Percentiles rank a stretch among this genome's conserved stretches.
Conservation (phyloP, 1,140 invertebrate species). For the Drosophila busckii region DNA sequence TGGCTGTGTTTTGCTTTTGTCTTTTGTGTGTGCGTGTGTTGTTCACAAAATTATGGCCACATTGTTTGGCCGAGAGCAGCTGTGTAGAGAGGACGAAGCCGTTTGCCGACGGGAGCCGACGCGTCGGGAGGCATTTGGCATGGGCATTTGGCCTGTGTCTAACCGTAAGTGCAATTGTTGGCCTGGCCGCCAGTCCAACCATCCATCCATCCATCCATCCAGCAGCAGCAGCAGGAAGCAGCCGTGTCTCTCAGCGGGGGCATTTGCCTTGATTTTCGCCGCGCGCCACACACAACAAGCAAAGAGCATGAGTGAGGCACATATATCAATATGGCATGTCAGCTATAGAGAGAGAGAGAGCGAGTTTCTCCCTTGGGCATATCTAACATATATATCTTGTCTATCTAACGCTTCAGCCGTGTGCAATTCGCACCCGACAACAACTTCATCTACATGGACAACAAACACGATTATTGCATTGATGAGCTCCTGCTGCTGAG, state of each 20-base stretch:
- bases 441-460: conserved; percentile 57
- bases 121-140: neutral
- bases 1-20: conserved; percentile 42
- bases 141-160: conserved; percentile 20
- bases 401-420: neutral
- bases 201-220: conserved; percentile 1
- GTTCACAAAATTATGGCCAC: conserved; percentile 62
- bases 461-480: conserved; percentile 72
- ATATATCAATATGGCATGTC: conserved; percentile 58
- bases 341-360: no score
- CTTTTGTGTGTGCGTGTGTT: conserved; percentile 20
- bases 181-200: neutral
- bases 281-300: conserved; percentile 45
- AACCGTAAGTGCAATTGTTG: conserved; percentile 52
- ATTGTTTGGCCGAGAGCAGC: conserved; percentile 58
- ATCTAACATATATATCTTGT: neutral
- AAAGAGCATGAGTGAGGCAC: conserved; percentile 12
- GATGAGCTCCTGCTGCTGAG: conserved; percentile 77
- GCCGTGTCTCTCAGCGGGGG: conserved; percentile 60
- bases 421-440: conserved; percentile 60
- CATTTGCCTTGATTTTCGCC: conserved; percentile 67
- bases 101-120: conserved; percentile 5
- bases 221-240: conserved; percentile 51
- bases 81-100: conserved; percentile 20
- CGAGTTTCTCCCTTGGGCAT: conserved; percentile 56